Evolutionary conservation across 2,113 vertebrate species (phyloP).

Genomic region (Menidia beryllina): DNA sequence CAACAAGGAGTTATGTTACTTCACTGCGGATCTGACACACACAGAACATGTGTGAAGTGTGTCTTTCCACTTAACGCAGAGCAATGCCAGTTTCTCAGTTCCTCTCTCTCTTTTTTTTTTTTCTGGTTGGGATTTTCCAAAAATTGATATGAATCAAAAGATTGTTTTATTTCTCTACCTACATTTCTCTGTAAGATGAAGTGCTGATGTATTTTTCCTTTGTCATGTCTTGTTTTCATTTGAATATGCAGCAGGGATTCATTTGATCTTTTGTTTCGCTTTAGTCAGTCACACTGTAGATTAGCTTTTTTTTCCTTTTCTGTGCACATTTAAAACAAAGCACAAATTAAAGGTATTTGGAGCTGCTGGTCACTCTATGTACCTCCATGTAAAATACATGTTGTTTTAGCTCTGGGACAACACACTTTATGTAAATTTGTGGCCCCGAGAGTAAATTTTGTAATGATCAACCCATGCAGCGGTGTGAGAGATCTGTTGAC

Average conservation of each 20-base stretch:
- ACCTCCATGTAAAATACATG: conserved; percentile 69
- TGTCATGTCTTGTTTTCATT: conserved; percentile 62
- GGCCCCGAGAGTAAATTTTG: conserved; percentile 48
- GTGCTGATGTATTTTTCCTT: neutral
- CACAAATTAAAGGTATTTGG: conserved; percentile 73
- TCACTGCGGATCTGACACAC: conserved; percentile 34
- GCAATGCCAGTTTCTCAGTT: conserved; percentile 21
- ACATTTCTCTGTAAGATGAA: conserved; percentile 2
- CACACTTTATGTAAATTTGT: conserved; percentile 36
- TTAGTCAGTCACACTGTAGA: conserved; percentile 37
- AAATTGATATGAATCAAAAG: neutral
- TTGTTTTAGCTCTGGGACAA: conserved; percentile 45
- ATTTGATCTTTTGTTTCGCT: conserved; percentile 38
- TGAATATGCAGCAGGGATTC: conserved; percentile 49
- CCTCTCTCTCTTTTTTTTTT: neutral
- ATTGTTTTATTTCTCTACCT: neutral
- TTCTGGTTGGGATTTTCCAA: conserved; percentile 6
- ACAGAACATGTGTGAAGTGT: conserved; percentile 47
- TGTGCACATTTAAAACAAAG: conserved; percentile 53
- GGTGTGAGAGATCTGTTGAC: conserved; percentile 37
- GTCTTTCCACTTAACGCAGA: conserved; percentile 28
- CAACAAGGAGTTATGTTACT: conserved; percentile 67
- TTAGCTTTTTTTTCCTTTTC: conserved; percentile 38
- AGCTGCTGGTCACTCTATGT: conserved; percentile 82
- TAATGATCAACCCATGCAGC: conserved; percentile 44